These are phyloP conservation scores for Caenorhabditis latens DNA, from an alignment of 1,140 invertebrate genomes.

Conservation along the genomic window DNA sequence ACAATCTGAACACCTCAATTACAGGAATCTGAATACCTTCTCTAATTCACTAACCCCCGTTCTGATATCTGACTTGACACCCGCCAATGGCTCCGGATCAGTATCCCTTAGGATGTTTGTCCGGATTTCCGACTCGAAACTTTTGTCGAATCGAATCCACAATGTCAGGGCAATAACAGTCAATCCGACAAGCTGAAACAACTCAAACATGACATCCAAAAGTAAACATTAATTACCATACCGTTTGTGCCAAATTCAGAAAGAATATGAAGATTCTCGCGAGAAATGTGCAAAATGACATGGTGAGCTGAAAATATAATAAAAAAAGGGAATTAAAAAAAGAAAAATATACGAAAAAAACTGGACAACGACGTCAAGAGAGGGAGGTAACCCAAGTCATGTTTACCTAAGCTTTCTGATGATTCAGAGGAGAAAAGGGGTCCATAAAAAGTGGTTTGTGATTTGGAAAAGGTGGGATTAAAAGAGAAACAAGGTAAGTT, in stretches of 20 bases:
- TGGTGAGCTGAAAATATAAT: constrained; percentile 44
- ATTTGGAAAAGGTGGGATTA: no score
- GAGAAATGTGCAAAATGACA: constrained; percentile 46
- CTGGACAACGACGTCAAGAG: not conserved
- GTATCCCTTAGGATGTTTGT: constrained; percentile 44
- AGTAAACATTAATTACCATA: not conserved
- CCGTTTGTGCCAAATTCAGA: constrained; percentile 53
- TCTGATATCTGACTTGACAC: constrained; percentile 53
- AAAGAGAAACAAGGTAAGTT: no score
- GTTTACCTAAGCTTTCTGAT: constrained; percentile 40
- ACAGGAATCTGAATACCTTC: not conserved
- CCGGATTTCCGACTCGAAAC: constrained; percentile 59
- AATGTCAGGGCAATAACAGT: constrained; percentile 56
- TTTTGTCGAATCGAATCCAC: constrained; percentile 62
- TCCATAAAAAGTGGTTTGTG: not conserved
- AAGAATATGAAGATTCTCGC: constrained; percentile 32
- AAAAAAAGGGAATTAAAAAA: not conserved
- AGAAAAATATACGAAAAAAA: not conserved
- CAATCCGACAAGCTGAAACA: constrained; percentile 62
- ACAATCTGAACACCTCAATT: constrained; percentile 41
- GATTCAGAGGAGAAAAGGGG: not conserved
- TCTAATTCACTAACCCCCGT: constrained; percentile 13
- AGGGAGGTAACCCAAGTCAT: constrained; percentile 27
- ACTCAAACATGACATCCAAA: no score
- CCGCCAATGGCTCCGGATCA: constrained; percentile 55